Evolutionary conservation across 2,113 vertebrate species (phyloP), one percentile per base, ranked within the genome.

Genomic region (Anseranas semipalmata): DNA sequence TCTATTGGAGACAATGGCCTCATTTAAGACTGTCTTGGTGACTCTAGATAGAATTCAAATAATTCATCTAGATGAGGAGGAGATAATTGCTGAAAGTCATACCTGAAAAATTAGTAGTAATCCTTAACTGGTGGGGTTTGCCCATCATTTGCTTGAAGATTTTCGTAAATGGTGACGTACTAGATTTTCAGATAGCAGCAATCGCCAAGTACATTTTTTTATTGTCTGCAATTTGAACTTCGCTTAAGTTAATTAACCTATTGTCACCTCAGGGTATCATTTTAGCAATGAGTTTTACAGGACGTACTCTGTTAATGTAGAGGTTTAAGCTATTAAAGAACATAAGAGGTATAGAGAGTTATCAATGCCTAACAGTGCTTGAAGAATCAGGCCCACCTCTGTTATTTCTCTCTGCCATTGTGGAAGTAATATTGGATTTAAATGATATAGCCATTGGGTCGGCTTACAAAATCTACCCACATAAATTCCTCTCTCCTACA

Each of bases 221-320:
- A 59, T 68, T 81, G 62, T 77, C 52, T 91, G 85, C 58, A 87
- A 5, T 91, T 90, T 93, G 66, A 94, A 90, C 65, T 94, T 94
- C 85, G 28, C 33, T 90, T 85, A 83, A 85, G 39, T 59, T 85
- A 87, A 72, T 76, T 70, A 67, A 91, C 63, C 25, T 65, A 55
- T 80, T 88, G 33, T 95, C 53, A 86, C 59, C n/a, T 93, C 52
- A 74, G 83, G 74, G 50, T 89, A 60, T 18, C 21, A 77, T 95
- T 95, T 85, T 58, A 93, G 32, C 55, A 56, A 77, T 58, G 87
- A 79, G 17, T 43, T 89, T 93, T 82, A 62, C 83, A 81, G 56
- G 65, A 71, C 46, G 17, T 59, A 68, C 25, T 90, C 60, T 78
- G 24, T 89, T 66, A 89, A 37, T 45, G 27, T 60, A 56, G 72